phyloP scores from a whole-genome alignment of 2,113 vertebrate genomes.

The Ceuthmochares aereus region DNA sequence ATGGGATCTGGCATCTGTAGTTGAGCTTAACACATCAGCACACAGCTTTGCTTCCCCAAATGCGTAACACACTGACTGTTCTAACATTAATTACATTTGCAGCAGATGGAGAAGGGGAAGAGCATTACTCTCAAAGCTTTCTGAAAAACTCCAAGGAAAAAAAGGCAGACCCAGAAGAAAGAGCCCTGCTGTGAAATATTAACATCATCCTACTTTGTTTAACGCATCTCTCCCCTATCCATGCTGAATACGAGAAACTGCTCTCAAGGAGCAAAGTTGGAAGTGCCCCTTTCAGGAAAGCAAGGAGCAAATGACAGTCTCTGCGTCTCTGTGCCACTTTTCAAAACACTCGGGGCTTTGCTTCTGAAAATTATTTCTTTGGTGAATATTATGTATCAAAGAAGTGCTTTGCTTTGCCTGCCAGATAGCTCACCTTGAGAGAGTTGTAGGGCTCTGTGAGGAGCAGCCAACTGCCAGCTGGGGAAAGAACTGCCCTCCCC shows the following conservation, averaged over 20 bases:
- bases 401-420: not conserved
- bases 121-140: not conserved
- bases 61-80: not conserved
- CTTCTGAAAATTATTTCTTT: not conserved
- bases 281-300: not conserved
- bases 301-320: not conserved
- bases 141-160: not conserved
- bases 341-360: not conserved
- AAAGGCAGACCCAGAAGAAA: not conserved
- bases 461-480: accelerated
- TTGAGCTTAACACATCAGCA: not conserved
- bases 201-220: not conserved
- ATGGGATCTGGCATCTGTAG: not conserved
- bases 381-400: not conserved
- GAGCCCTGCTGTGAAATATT: not conserved
- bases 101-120: conserved; percentile 1
- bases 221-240: not conserved
- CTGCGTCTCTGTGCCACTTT: accelerated
- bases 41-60: not conserved
- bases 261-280: not conserved
- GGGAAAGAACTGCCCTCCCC: not conserved
- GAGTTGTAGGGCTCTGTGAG: accelerated
- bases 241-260: not conserved
- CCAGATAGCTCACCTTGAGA: not conserved
- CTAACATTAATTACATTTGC: conserved; percentile 15